These are phyloP conservation scores for Podiceps cristatus DNA, from an alignment of 2,113 vertebrate genomes.

Conservation along the genomic window DNA sequence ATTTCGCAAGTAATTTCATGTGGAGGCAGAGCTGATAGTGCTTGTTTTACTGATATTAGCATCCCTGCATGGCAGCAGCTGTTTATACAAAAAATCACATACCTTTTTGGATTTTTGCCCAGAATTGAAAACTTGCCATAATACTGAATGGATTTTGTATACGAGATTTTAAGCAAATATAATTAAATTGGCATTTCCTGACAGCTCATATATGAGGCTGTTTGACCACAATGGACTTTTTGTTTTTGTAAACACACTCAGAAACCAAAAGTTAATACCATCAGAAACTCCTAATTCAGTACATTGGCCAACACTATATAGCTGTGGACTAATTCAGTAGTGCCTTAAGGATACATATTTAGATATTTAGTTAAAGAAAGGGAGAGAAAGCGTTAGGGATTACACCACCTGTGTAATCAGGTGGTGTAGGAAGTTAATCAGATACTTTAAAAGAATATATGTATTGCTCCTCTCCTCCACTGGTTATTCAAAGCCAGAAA, in stretches of 20 bases:
- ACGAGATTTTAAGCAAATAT: not conserved
- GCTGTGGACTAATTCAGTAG: not conserved
- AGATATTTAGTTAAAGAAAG: not conserved
- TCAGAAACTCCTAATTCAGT: not conserved
- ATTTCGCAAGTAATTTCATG: not conserved
- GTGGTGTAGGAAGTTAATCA: not conserved
- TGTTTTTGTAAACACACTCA: not conserved
- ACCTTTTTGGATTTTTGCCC: not conserved
- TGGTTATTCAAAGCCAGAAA: not conserved
- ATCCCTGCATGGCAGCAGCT: not conserved
- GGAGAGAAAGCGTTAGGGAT: not conserved
- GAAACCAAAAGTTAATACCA: not conserved
- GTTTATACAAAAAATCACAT: not conserved
- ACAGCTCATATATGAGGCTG: not conserved
- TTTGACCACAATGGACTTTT: not conserved
- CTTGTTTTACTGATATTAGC: conserved; percentile 10
- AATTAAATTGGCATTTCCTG: conserved; percentile 20
- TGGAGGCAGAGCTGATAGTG: not conserved
- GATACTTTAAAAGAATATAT: not conserved
- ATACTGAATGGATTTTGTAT: not conserved
- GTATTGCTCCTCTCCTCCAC: not conserved
- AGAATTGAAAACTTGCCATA: not conserved
- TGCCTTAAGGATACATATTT: not conserved
- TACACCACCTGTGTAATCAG: too few relatives aligned
- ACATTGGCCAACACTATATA: accelerated